Conservation (phyloP, 2,113 vertebrate species). For the Brachyhypopomus occidentalis region DNA sequence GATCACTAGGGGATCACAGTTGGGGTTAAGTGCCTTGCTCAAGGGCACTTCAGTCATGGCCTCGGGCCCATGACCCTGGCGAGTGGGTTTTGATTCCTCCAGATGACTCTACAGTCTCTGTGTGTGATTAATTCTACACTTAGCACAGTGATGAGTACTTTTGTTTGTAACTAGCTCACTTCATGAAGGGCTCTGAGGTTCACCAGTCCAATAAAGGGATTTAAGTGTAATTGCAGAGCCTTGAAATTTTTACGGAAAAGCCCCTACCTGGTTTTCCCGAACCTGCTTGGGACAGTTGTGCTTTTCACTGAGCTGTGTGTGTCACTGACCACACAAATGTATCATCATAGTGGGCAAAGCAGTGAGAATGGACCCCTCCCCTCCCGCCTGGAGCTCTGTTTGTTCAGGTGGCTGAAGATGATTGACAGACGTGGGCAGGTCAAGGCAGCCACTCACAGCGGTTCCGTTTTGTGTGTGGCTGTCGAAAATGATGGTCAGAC, state of each 20-base stretch:
- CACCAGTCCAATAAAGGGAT: background rate
- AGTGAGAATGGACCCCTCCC: conserved; percentile 36
- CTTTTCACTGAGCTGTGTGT: conserved; percentile 9
- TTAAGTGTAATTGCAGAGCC: no score
- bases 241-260: background rate
- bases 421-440: conserved; percentile 67
- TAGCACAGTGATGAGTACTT: background rate
- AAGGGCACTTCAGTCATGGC: no score
- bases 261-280: conserved; percentile 7
- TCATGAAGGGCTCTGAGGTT: background rate
- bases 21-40: no score
- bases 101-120: background rate
- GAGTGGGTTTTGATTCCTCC: conserved; percentile 8
- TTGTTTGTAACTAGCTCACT: background rate
- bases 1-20: no score
- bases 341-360: conserved; percentile 3
- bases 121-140: conserved; percentile 26
- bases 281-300: background rate
- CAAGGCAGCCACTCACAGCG: conserved; percentile 46
- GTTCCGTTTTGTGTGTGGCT: conserved; percentile 65
- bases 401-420: conserved; percentile 71
- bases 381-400: conserved; percentile 59
- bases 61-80: background rate
- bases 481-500: conserved; percentile 42
- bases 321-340: background rate